A percentile compares a stretch with the other conserved stretches of the same genome.
phyloP scores from a whole-genome alignment of 2,113 vertebrate genomes.

The Mobula birostris region DNA sequence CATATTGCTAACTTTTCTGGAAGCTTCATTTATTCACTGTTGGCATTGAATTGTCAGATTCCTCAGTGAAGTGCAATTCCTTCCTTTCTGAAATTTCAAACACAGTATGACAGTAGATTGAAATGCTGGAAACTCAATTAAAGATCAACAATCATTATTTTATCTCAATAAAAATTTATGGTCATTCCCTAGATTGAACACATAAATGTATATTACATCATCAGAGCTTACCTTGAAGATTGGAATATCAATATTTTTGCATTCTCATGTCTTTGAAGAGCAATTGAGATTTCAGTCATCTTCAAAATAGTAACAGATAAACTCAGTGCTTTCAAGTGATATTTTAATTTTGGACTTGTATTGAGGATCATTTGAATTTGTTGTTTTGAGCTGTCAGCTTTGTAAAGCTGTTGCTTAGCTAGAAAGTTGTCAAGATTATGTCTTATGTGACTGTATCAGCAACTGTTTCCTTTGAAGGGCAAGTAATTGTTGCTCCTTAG shows the following conservation, averaged over 20 bases:
- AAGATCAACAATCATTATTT: not conserved
- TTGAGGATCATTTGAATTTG: not conserved
- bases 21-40: too few species aligned
- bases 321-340: too few species aligned
- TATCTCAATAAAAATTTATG: not conserved
- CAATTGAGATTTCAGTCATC: not conserved
- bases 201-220: not conserved
- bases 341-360: not conserved
- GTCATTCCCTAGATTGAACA: not conserved
- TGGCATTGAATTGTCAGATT: too few species aligned
- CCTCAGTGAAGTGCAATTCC: too few species aligned
- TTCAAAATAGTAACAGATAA: too few species aligned
- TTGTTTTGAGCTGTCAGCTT: not conserved
- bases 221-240: not conserved
- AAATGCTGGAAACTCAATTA: not conserved
- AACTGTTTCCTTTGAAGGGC: not conserved
- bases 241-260: not conserved
- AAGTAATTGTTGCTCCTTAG: not conserved
- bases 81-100: too few species aligned
- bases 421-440: not conserved
- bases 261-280: not conserved
- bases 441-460: not conserved
- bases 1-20: too few species aligned
- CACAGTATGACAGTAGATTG: too few species aligned
- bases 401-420: not conserved